Conservation (phyloP, 2,888 invertebrate species). For the Icerya purchasi region DNA sequence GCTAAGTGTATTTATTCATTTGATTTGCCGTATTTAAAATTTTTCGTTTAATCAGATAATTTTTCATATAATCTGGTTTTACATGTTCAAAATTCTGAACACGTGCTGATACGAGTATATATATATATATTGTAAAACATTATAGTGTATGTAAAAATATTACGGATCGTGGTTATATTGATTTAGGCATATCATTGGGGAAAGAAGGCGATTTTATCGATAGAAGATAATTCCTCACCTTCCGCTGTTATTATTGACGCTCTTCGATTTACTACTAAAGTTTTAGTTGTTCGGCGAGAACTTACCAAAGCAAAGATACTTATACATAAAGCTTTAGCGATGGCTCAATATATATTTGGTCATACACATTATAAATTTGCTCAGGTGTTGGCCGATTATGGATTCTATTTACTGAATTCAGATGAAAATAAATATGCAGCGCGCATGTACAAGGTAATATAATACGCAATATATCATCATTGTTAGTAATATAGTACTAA, state of each 20-base stretch:
- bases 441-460: slow-evolving; percentile 49
- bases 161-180: no score
- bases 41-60: no score
- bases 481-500: no score
- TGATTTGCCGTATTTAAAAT: no score
- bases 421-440: slow-evolving; percentile 69
- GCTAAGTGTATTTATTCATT: no score
- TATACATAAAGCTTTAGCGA: slow-evolving; percentile 57
- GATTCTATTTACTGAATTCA: slow-evolving; percentile 71
- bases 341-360: slow-evolving; percentile 29
- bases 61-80: no score
- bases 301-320: slow-evolving; percentile 61
- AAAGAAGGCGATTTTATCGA: slow-evolving; percentile 44
- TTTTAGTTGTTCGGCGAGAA: slow-evolving; percentile 71
- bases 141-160: no score
- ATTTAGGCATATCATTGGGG: slow-evolving; percentile 57
- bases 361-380: slow-evolving; percentile 7
- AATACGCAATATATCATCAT: not conserved
- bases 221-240: slow-evolving; percentile 39
- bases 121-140: no score
- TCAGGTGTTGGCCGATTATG: slow-evolving; percentile 52
- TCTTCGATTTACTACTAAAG: slow-evolving; percentile 64
- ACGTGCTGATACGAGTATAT: no score
- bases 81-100: no score
- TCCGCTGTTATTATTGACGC: slow-evolving; percentile 60